Conservation (phyloP, 1,140 invertebrate genomes). For the Gryllus bimaculatus region DNA sequence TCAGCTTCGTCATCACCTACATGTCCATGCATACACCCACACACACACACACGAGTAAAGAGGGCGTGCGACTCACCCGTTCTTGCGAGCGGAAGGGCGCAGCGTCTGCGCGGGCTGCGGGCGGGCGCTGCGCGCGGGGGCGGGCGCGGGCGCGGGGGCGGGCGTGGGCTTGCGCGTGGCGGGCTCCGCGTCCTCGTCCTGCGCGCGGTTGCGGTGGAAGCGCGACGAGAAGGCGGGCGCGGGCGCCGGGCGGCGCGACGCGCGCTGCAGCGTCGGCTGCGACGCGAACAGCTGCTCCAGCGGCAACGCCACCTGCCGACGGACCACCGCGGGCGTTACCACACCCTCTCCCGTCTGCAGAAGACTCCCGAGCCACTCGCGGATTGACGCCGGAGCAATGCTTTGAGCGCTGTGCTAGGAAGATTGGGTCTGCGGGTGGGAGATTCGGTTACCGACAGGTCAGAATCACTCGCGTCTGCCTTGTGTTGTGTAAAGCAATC, state of each 20-base stretch:
- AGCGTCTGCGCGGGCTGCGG: constrained; percentile 10
- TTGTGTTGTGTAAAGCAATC: too few relatives aligned
- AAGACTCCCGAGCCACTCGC: too few relatives aligned
- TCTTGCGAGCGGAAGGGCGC: neutral
- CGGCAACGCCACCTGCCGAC: constrained; percentile 29
- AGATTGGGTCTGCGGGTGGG: too few relatives aligned
- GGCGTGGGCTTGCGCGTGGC: constrained; percentile 29
- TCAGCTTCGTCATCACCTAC: too few relatives aligned
- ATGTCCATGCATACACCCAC: too few relatives aligned
- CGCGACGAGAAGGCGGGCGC: neutral
- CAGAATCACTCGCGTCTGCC: too few relatives aligned
- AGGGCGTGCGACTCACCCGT: neutral
- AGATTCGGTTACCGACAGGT: too few relatives aligned
- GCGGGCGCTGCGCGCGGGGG: constrained; percentile 27
- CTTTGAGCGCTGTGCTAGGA: too few relatives aligned
- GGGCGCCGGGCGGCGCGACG: constrained; percentile 39
- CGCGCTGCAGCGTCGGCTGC: constrained; percentile 33
- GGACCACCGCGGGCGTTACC: too few relatives aligned
- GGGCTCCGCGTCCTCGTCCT: constrained; percentile 34
- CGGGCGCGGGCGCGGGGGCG: constrained; percentile 27
- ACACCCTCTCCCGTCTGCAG: too few relatives aligned
- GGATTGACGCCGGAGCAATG: too few relatives aligned
- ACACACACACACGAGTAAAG: too few relatives aligned
- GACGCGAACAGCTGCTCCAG: constrained; percentile 39
- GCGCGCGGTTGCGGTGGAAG: constrained; percentile 21